These are phyloP conservation scores for Hetaerina titia DNA, from an alignment of 2,888 invertebrate genomes.

Conservation along the genomic window DNA sequence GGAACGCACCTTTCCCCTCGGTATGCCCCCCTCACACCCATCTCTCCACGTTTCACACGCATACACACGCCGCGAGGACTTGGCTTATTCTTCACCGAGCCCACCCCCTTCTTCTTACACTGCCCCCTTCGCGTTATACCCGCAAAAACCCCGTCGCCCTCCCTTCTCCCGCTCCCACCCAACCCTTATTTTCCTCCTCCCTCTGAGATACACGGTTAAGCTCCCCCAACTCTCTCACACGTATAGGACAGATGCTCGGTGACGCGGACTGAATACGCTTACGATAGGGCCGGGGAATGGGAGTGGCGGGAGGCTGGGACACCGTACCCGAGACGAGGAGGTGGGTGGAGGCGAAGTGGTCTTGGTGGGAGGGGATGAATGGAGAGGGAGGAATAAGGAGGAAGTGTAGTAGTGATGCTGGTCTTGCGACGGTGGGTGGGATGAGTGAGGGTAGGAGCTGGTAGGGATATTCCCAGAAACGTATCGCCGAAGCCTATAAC, in stretches of 20 bases:
- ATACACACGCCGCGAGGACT: not conserved
- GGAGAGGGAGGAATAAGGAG: not conserved
- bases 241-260: constrained; percentile 53
- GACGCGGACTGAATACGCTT: constrained; percentile 63
- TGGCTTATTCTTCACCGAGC: not conserved
- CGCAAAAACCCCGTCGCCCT: not conserved
- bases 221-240: constrained; percentile 4
- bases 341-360: not conserved
- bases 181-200: not conserved
- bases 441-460: too few species aligned
- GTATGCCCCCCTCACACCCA: not conserved
- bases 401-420: not conserved
- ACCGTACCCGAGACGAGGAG: not conserved
- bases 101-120: not conserved
- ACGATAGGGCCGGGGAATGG: not conserved
- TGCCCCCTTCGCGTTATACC: not conserved
- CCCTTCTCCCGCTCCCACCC: not conserved
- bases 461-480: too few species aligned
- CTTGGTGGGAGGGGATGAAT: not conserved
- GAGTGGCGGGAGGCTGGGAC: not conserved
- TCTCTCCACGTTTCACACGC: not conserved
- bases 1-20: not conserved
- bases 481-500: too few species aligned
- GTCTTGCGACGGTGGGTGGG: not conserved
- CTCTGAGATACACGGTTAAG: not conserved